Base-by-base conservation (phyloP, 2,888 invertebrate genomes). In the Orthonychiurus folsomi region DNA sequence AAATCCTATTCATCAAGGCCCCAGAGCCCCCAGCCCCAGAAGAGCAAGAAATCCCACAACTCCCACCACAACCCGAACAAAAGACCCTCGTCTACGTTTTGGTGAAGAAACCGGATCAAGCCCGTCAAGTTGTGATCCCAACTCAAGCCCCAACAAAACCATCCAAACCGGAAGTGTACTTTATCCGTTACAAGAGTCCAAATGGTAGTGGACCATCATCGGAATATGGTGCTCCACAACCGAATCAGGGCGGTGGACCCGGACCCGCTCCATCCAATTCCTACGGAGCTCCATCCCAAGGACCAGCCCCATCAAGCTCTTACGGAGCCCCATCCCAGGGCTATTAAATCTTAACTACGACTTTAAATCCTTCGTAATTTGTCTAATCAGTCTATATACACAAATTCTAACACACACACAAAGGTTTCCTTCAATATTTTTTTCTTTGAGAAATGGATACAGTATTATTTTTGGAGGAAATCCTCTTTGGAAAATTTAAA, bases 91-190 rank as follows among this genome's bases (percentile, higher is more conserved):
- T 73, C 48, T 91, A 91, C 80, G 91, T 91, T 50, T 80, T 91
- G 78, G 89, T 90, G 74, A 90, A 90, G 83, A 88, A 86, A 76
- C 90, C 90, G 74, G 89, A 89, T 75, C 87, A 88, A 66, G 87
- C 86, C 72, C 68, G 86, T 70, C 88, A 89, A 73, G 85, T 90
- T 78, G 80, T 82, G 74, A 84, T 90, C 73, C 89, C 89, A 55
- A 85, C 86, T n/a, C 81, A 86, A 27, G 84, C 85, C 1, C 88
- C 89, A 56, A 89, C 89, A 60, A 87, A 87, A 75, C 89, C 89
- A 69, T 85, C 87, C 77, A 90, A 90, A 81, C 89, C 89, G 63
- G 89, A 90, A 80, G 90, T 90, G 62, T 90, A 90, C 84, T 90
- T 90, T 83, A 90, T 87, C 83, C 84, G 86, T 72, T 87, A 88